Percentiles rank a stretch among this genome's conserved stretches.
These are phyloP conservation scores for Pogona vitticeps DNA, from an alignment of 2,113 vertebrate genomes.

Conservation along the genomic window DNA sequence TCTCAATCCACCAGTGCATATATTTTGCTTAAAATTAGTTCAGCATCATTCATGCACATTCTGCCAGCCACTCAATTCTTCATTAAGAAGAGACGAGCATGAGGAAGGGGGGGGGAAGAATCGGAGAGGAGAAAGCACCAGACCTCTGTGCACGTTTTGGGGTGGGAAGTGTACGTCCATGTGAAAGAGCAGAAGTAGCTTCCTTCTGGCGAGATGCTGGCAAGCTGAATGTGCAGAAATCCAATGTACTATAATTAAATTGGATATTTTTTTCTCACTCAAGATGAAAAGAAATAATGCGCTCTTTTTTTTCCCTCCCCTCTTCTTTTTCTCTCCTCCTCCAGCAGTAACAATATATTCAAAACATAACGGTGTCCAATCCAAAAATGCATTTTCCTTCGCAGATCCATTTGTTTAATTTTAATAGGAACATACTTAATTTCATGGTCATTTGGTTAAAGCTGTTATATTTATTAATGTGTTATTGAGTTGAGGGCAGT, in stretches of 20 bases:
- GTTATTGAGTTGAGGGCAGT: conserved; percentile 65
- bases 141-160: background rate
- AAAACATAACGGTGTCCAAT: conserved; percentile 59
- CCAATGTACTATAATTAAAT: conserved; percentile 53
- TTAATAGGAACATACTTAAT: conserved; percentile 73
- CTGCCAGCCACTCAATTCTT: conserved; percentile 41
- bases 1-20: conserved; percentile 39
- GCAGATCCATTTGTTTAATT: conserved; percentile 66
- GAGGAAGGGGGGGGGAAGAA: background rate
- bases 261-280: conserved; percentile 58
- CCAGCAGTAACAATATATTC: conserved; percentile 61
- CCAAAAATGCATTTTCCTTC: conserved; percentile 70
- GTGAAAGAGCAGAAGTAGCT: background rate
- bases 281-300: conserved; percentile 30
- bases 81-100: conserved; percentile 48
- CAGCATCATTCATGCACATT: conserved; percentile 9
- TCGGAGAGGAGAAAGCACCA: conserved; percentile 17
- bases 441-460: conserved; percentile 78
- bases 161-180: no score
- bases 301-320: background rate
- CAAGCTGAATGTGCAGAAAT: background rate
- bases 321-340: conserved; percentile 20
- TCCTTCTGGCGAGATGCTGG: conserved; percentile 47
- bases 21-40: conserved; percentile 50
- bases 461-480: conserved; percentile 75